Evolutionary conservation across 2,113 vertebrate species (phyloP).

Genomic region (Pitta sordida): DNA sequence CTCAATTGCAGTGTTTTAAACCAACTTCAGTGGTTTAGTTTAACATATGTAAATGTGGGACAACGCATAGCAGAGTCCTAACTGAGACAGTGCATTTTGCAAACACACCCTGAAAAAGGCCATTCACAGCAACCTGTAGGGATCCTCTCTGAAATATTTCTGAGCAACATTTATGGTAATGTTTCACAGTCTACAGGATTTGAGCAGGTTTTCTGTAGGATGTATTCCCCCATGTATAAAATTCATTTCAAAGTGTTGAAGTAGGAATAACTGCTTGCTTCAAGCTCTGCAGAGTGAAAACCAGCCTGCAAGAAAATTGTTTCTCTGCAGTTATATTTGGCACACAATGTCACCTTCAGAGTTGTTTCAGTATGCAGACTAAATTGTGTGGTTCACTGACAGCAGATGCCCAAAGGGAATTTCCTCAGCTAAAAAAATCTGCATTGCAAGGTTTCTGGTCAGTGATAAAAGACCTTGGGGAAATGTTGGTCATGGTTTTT

Average conservation of each 20-base stretch:
- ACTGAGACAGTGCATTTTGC: background rate
- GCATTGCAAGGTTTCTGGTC: background rate
- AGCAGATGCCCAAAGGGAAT: conserved; percentile 6
- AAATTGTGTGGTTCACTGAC: background rate
- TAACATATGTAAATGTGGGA: background rate
- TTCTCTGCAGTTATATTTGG: conserved; percentile 3
- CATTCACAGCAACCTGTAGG: background rate
- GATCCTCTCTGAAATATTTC: background rate
- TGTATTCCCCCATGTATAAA: conserved; percentile 2
- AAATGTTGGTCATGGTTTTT: background rate
- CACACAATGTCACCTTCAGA: conserved; percentile 57
- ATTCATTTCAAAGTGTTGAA: conserved; percentile 46
- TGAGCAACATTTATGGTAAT: background rate
- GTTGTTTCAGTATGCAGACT: background rate
- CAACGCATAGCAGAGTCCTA: background rate
- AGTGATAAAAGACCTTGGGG: background rate
- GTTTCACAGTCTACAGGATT: background rate
- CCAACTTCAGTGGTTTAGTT: background rate
- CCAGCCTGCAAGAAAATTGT: background rate
- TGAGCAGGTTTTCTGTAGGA: conserved; percentile 17
- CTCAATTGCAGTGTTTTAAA: background rate
- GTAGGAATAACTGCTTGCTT: conserved; percentile 5
- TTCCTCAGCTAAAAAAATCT: background rate
- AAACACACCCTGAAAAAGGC: background rate
- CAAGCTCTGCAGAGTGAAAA: conserved; percentile 26